Evolutionary conservation across 2,888 invertebrate species (phyloP), one percentile per base, ranked within the genome.

Genomic region (Himalopsyche anomala): DNA sequence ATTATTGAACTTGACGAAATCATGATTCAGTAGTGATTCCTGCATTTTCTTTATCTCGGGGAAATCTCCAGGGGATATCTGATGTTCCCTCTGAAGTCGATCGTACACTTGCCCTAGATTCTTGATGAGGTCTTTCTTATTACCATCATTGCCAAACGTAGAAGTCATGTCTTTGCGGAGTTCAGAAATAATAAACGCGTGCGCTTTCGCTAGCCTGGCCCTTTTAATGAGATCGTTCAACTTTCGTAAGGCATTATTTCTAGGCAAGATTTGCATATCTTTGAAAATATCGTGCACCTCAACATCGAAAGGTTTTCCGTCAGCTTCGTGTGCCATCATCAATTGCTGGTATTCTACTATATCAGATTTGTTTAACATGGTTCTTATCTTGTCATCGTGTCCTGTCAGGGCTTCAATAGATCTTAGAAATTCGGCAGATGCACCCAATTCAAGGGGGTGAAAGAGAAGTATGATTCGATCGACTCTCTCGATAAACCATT

Each of bases 401-500:
- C 98, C 98, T 89, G 98, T 94, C 62, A 99, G 93, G 0, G 99
- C 99, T 91, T 99, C 99, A 90, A 99, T 99, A 82, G 98, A 98
- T 89, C 99, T 94, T 88, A 98, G 94, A 91, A 99, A 99, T 92
- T 99, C 99, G 92, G 99, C 99, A 0, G 99, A 99, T 90, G 99
- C 99, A 91, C 99, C 99, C 84, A 99, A 94, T 92, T 99, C 99
- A 93, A 99, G 99, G 19, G 99, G 99, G 92, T 99, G 99, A 92
- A 99, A 99, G 28, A 99, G 93, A 69, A 99, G 94, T 89, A 99
- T 97, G 89, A 99, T 99, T 90, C 99, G 95, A 91, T 99, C 99
- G 0, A 99, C 99, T 87, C 99, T 94, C 91, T 99, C 99, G 0
- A 99, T 99, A 91, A 99, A 99, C 99, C 99, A 99, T 92, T 99